These are phyloP conservation scores for Cataglyphis hispanica DNA, from an alignment of 1,140 invertebrate species.

Conservation along the genomic window DNA sequence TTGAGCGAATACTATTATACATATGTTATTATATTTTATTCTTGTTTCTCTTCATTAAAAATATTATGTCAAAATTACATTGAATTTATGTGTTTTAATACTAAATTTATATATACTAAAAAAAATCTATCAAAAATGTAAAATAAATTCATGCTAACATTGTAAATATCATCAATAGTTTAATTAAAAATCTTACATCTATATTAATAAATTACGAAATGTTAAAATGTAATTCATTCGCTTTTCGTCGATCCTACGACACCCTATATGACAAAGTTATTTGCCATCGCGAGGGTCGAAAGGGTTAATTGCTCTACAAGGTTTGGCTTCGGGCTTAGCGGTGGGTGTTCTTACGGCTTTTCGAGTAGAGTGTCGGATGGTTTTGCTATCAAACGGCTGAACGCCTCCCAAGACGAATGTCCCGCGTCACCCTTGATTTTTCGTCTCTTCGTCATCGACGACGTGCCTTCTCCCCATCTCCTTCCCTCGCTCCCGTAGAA, in stretches of 20 bases:
- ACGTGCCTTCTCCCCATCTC: conserved; percentile 46
- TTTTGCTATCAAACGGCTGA: conserved; percentile 81
- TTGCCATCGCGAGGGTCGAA: conserved; percentile 4
- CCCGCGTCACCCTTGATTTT: conserved; percentile 60
- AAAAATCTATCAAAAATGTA: not conserved
- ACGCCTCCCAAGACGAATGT: conserved; percentile 79
- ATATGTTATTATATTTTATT: not conserved
- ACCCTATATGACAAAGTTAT: not conserved
- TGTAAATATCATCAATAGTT: not conserved
- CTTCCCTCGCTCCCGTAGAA: conserved; percentile 14
- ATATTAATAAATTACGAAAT: not conserved
- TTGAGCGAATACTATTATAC: not conserved
- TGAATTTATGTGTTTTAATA: not conserved
- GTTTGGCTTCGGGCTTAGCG: conserved; percentile 24
- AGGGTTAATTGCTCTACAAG: conserved; percentile 27
- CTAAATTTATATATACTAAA: too few relatives aligned
- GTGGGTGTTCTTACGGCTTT: conserved; percentile 45
- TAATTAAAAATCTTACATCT: not conserved
- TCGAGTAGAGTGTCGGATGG: conserved; percentile 48
- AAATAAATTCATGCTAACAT: not conserved
- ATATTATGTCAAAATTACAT: not conserved
- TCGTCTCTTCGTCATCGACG: conserved; percentile 50
- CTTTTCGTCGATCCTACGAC: not conserved
- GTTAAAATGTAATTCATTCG: not conserved
- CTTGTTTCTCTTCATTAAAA: not conserved